Evolutionary conservation across 2,797 vertebrate species (phyloP).

Genomic region (Mus caroli): DNA sequence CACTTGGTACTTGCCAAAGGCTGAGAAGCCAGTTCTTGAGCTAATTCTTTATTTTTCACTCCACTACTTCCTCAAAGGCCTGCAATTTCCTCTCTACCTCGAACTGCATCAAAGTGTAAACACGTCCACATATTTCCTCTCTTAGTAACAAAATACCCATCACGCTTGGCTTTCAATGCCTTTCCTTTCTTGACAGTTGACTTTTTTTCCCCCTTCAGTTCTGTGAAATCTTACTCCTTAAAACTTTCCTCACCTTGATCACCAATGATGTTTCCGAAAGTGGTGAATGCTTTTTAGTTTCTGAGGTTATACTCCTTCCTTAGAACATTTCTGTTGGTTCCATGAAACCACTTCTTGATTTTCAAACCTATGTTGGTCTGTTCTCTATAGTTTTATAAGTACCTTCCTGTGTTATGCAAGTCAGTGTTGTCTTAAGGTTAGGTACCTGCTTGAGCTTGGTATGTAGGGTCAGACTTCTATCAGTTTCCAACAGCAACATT

Average conservation of each 20-base stretch:
- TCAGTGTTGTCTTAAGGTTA: background rate
- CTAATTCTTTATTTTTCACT: background rate
- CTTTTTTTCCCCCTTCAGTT: background rate
- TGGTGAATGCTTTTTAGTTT: slow-evolving; percentile 44
- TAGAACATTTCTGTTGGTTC: slow-evolving; percentile 7
- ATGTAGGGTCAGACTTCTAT: slow-evolving; percentile 36
- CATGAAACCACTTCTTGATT: slow-evolving; percentile 48
- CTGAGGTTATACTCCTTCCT: background rate
- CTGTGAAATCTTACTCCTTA: background rate
- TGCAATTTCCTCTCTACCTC: slow-evolving; percentile 7
- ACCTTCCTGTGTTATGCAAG: slow-evolving; percentile 19
- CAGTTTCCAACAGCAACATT: slow-evolving; percentile 27
- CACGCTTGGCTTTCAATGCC: background rate
- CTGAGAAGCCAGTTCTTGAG: background rate
- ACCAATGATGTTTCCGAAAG: background rate
- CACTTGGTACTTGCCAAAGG: background rate
- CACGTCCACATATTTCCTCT: slow-evolving; percentile 33
- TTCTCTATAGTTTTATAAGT: slow-evolving; percentile 54
- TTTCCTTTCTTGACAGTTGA: slow-evolving; percentile 28
- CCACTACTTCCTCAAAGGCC: background rate
- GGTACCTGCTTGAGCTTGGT: slow-evolving; percentile 7
- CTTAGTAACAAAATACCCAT: slow-evolving; percentile 31
- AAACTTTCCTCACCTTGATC: background rate
- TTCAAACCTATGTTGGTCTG: background rate
- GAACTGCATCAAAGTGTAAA: slow-evolving; percentile 6